Conservation (phyloP, 1,140 invertebrate genomes). For the Leptopilina boulardi region DNA sequence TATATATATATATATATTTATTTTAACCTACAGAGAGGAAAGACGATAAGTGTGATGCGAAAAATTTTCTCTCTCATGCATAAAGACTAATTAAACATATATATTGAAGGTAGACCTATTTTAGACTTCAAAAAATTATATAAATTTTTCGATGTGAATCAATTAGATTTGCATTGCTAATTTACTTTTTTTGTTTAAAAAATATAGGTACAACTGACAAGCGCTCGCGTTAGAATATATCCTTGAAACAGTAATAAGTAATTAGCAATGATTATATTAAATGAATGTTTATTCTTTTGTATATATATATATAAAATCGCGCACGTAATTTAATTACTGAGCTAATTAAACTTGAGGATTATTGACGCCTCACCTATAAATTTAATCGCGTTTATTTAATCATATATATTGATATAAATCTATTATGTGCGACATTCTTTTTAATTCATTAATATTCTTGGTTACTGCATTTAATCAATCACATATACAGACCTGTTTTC, state of each 20-base stretch:
- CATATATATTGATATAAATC: neutral
- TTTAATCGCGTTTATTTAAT: constrained; percentile 1
- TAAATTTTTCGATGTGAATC: neutral
- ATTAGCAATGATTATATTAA: constrained; percentile 14
- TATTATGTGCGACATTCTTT: neutral
- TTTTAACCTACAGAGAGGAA: neutral
- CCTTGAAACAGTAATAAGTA: constrained; percentile 8
- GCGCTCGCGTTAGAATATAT: neutral
- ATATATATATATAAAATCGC: too few relatives aligned
- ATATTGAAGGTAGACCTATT: neutral
- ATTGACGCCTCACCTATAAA: constrained; percentile 4
- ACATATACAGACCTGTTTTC: too few relatives aligned
- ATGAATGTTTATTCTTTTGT: constrained; percentile 13
- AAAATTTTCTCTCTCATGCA: neutral
- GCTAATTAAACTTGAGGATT: constrained; percentile 14
- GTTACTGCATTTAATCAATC: neutral
- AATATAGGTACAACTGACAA: neutral
- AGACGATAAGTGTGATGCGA: neutral
- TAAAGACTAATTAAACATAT: constrained; percentile 6
- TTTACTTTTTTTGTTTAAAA: neutral
- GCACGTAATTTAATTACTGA: constrained; percentile 9
- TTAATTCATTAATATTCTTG: neutral
- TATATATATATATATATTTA: too few relatives aligned
- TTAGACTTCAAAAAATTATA: neutral
- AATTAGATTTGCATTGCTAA: neutral